phyloP scores from a whole-genome alignment of 2,888 invertebrate genomes.

The Catocala nupta region DNA sequence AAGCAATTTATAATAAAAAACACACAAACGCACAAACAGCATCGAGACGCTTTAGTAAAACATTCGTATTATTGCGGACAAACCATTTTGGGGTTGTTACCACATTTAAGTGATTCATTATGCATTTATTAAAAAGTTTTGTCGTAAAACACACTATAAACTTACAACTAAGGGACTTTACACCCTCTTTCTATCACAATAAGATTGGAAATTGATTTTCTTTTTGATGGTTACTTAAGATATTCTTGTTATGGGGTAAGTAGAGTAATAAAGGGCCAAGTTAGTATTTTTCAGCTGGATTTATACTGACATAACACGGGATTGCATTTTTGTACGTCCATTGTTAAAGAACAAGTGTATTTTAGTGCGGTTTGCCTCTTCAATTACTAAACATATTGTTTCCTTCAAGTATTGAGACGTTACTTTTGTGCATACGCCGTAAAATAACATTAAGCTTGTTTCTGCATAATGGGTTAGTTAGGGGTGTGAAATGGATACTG shows the following conservation, averaged over 20 bases:
- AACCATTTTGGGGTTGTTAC: slow-evolving; percentile 51
- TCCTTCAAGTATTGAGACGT: slow-evolving; percentile 16
- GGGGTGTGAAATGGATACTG: not conserved
- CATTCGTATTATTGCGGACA: slow-evolving; percentile 27
- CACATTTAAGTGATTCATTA: slow-evolving; percentile 68
- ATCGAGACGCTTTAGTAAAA: slow-evolving; percentile 29
- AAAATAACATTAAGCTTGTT: too few relatives aligned
- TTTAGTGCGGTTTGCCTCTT: slow-evolving; percentile 59
- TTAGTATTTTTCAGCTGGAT: slow-evolving; percentile 77
- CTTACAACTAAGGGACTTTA: not conserved
- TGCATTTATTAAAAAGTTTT: slow-evolving; percentile 72
- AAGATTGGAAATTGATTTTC: slow-evolving; percentile 15
- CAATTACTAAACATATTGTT: slow-evolving; percentile 52
- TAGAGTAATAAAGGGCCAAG: slow-evolving; percentile 66
- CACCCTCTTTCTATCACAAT: not conserved
- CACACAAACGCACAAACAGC: slow-evolving; percentile 1
- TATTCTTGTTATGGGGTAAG: slow-evolving; percentile 20
- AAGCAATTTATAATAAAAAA: not conserved
- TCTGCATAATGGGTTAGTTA: too few relatives aligned
- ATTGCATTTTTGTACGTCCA: slow-evolving; percentile 73
- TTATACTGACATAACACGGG: slow-evolving; percentile 80
- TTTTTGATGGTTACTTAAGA: slow-evolving; percentile 5
- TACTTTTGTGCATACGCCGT: not conserved
- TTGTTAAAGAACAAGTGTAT: slow-evolving; percentile 68
- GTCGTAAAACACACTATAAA: slow-evolving; percentile 41